A percentile compares a stretch with the other conserved stretches of the same genome.
Conservation (phyloP, 2,888 invertebrate species). For the Stenichneumon culpator region DNA sequence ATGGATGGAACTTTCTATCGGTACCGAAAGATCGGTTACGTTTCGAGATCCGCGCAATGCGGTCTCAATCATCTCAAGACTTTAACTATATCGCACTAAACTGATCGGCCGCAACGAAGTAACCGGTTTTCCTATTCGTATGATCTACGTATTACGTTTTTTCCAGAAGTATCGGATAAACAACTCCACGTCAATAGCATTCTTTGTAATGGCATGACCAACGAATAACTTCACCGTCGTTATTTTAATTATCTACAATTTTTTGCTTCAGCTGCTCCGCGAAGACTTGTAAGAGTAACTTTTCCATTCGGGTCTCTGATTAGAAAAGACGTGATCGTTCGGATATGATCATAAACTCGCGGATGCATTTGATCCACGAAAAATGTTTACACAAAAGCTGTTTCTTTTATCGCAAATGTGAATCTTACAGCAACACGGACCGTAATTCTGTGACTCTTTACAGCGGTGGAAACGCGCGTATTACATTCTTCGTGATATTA, state of each 20-base stretch:
- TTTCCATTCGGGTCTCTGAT: neutral
- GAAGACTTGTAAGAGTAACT: neutral
- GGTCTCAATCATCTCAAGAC: conserved; percentile 12
- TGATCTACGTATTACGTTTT: neutral
- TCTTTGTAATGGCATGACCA: neutral
- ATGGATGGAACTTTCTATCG: neutral
- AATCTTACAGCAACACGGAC: neutral
- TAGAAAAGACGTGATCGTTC: neutral
- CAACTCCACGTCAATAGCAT: neutral
- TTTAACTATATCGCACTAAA: conserved; percentile 4
- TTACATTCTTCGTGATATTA: neutral
- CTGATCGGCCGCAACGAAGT: conserved; percentile 12
- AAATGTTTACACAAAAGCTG: conserved; percentile 3
- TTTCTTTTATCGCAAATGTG: conserved; percentile 18
- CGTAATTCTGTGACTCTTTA: neutral
- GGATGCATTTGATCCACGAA: neutral
- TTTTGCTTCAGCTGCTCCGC: neutral
- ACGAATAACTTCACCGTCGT: neutral
- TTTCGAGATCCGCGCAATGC: neutral
- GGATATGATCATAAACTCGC: neutral
- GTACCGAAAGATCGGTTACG: neutral
- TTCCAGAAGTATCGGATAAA: neutral
- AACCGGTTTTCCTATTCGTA: conserved; percentile 53
- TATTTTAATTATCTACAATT: neutral
- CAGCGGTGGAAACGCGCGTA: neutral